Percentiles rank a stretch among this genome's conserved stretches.
Evolutionary conservation across 2,797 vertebrate species (phyloP).

Genomic region (Coregonus suidteri): DNA sequence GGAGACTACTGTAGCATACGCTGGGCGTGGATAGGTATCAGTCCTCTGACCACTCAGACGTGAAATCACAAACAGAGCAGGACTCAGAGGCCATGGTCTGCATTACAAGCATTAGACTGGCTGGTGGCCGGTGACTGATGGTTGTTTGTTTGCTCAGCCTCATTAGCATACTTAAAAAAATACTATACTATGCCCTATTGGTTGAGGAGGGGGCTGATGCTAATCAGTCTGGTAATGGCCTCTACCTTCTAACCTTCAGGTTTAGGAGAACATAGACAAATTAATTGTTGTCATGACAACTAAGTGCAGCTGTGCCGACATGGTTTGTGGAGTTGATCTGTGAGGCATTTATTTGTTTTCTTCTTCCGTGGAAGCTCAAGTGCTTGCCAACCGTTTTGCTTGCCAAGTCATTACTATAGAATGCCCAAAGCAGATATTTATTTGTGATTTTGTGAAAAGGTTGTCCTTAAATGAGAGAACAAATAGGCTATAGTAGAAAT

Average conservation of each 20-base stretch:
- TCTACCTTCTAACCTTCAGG: not conserved
- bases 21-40: conserved; percentile 53
- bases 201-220: conserved; percentile 19
- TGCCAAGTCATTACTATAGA: not conserved
- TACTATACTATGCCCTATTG: too few species aligned
- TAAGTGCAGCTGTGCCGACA: conserved; percentile 40
- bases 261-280: conserved; percentile 37
- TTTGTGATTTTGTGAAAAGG: too few species aligned
- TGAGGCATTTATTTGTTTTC: not conserved
- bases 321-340: not conserved
- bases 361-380: not conserved
- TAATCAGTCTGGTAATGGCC: conserved; percentile 10
- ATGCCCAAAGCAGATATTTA: not conserved
- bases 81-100: conserved; percentile 29
- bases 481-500: too few species aligned
- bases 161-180: conserved; percentile 48
- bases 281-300: conserved; percentile 67
- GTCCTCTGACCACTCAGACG: conserved; percentile 59
- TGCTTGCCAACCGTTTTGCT: not conserved
- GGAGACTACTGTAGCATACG: conserved; percentile 39
- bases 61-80: conserved; percentile 67
- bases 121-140: conserved; percentile 17
- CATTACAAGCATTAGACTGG: not conserved
- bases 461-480: too few species aligned
- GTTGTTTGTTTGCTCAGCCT: conserved; percentile 27